Evolutionary conservation across 1,140 invertebrate species (phyloP), one percentile per base, ranked within the genome.

Genomic region (Akabosia matsudoensis): DNA sequence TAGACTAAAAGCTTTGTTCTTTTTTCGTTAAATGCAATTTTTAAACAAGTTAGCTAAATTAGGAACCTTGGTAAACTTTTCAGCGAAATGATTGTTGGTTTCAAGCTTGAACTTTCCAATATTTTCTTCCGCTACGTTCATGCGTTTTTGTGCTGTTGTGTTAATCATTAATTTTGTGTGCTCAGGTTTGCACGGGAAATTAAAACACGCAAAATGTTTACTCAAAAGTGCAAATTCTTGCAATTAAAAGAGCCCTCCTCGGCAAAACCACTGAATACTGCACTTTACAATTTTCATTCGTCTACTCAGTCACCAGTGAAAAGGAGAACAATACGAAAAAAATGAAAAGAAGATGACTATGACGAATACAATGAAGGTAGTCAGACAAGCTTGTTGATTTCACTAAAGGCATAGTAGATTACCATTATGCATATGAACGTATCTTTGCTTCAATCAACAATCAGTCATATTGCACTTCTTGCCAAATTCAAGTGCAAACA

Each of bases 221-320:
- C 18, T 7, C 37, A 45, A 45, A 45, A 45, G 37, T 45, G 37
- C 37, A 45, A 7, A 61, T 51, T 51, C 45, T 51, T 51, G 45
- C 45, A n/a, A 13, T 10, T 51, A 13, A 13, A 10, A n/a, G n/a
- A n/a, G n/a, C n/a, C n/a, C n/a, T n/a, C n/a, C n/a, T n/a, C n/a
- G n/a, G n/a, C n/a, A n/a, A 13, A 10, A 13, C 45, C 24, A 14
- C 24, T 61, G 4, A 16, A 7, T 7, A 61, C 14, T 61, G 54
- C 24, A 61, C 24, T 14, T 24, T 16, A 16, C 13, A 16, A n/a
- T 22, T 22, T 4, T n/a, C 24, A n/a, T 22, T n/a, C 14, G 54
- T 61, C 54, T 61, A 61, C 13, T 45, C 37, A 45, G 37, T 61
- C 54, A 61, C 54, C 24, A 61, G 54, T 61, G 54, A 61, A 61